phyloP scores from a whole-genome alignment of 2,888 invertebrate genomes.

The Druceiella hillmani region DNA sequence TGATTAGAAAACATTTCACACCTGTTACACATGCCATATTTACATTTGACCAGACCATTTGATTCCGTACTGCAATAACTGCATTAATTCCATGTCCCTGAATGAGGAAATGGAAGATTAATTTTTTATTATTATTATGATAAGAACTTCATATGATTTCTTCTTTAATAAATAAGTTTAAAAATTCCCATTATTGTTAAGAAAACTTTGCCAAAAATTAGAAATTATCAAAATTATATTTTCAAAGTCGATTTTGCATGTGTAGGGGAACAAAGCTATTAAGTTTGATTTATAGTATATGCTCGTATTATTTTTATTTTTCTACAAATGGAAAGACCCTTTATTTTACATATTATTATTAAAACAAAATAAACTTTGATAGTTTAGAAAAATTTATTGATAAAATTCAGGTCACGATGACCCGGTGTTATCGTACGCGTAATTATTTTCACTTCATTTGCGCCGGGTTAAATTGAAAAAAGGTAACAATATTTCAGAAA shows the following conservation, averaged over 20 bases:
- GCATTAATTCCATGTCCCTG: constrained; percentile 9
- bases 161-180: constrained; percentile 13
- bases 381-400: constrained; percentile 2
- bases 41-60: constrained; percentile 13
- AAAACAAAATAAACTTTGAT: constrained; percentile 4
- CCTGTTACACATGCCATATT: constrained; percentile 12
- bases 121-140: constrained; percentile 10
- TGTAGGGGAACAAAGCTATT: constrained; percentile 11
- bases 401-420: no score
- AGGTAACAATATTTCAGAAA: no score
- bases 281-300: constrained; percentile 9
- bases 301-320: constrained; percentile 8
- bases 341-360: constrained; percentile 7
- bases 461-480: no score
- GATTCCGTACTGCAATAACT: constrained; percentile 9
- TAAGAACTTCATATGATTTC: constrained; percentile 14
- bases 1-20: constrained; percentile 14
- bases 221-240: constrained; percentile 14
- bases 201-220: constrained; percentile 13
- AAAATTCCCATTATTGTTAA: constrained; percentile 15
- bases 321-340: constrained; percentile 5
- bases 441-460: no score
- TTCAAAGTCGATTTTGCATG: constrained; percentile 13
- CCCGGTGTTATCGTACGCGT: no score
- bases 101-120: constrained; percentile 11